These are phyloP conservation scores for Stenodera caucasica DNA, from an alignment of 2,888 invertebrate species.

Conservation along the genomic window DNA sequence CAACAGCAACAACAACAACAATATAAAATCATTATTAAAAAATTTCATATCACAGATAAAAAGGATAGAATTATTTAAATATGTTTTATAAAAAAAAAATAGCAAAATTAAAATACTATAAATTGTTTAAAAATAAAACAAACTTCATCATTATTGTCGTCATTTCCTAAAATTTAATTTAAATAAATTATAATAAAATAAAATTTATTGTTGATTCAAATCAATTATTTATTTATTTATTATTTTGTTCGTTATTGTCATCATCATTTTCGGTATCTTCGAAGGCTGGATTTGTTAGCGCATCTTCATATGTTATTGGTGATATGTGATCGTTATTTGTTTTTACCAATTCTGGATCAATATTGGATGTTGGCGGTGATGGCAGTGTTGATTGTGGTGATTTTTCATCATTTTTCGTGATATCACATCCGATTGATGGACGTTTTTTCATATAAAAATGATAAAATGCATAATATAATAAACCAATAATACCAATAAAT, in stretches of 20 bases:
- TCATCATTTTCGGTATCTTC: slow-evolving; percentile 46
- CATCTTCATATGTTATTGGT: slow-evolving; percentile 46
- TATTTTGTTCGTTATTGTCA: slow-evolving; percentile 14
- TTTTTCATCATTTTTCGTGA: slow-evolving; percentile 60
- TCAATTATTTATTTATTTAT: slow-evolving; percentile 24
- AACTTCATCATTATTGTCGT: background rate
- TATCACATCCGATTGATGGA: slow-evolving; percentile 60
- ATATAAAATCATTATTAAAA: too few relatives aligned
- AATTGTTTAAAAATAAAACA: too few relatives aligned
- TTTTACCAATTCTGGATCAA: slow-evolving; percentile 38
- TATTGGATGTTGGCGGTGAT: background rate
- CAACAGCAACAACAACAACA: background rate
- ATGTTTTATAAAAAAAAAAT: too few relatives aligned
- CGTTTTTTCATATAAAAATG: slow-evolving; percentile 64
- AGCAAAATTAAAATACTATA: too few relatives aligned
- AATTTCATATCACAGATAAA: slow-evolving; percentile 27
- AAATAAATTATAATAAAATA: slow-evolving; percentile 7
- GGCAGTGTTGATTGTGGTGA: slow-evolving; percentile 25
- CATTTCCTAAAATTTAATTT: background rate
- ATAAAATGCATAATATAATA: slow-evolving; percentile 71
- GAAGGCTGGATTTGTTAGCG: slow-evolving; percentile 48
- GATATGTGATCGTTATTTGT: slow-evolving; percentile 34
- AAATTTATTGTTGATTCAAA: slow-evolving; percentile 18
- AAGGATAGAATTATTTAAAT: slow-evolving; percentile 11
- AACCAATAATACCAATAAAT: slow-evolving; percentile 65